Conservation (phyloP, 2,888 invertebrate species). For the Clunio marinus region DNA sequence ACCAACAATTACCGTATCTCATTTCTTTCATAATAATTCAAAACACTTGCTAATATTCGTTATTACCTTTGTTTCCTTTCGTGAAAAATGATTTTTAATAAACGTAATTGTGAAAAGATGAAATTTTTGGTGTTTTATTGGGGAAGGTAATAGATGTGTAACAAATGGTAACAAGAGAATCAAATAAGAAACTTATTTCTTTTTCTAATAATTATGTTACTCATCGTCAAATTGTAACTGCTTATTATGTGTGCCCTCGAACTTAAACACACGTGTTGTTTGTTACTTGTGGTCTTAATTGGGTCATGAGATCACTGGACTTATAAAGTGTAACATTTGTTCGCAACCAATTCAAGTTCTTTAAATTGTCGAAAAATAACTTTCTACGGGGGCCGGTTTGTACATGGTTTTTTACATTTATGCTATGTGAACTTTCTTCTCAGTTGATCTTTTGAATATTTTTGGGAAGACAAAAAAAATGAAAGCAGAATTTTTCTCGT, state of each 20-base stretch:
- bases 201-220: neutral
- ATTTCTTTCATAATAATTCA: neutral
- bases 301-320: constrained; percentile 14
- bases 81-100: constrained; percentile 36
- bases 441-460: neutral
- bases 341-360: neutral
- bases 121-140: neutral
- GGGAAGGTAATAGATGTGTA: neutral
- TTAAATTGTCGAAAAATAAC: neutral
- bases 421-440: constrained; percentile 8
- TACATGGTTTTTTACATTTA: neutral
- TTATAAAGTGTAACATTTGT: neutral
- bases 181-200: neutral
- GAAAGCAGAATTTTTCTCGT: neutral
- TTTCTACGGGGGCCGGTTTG: constrained; percentile 13
- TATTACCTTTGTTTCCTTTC: constrained; percentile 7
- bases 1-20: neutral
- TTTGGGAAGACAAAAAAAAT: neutral
- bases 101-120: constrained; percentile 39
- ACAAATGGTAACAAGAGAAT: too few relatives aligned
- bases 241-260: neutral
- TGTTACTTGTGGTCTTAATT: neutral
- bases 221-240: neutral
- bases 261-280: neutral
- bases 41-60: neutral